Base-by-base conservation (phyloP, 2,888 invertebrate species). In the Dusona sp. region DNA sequence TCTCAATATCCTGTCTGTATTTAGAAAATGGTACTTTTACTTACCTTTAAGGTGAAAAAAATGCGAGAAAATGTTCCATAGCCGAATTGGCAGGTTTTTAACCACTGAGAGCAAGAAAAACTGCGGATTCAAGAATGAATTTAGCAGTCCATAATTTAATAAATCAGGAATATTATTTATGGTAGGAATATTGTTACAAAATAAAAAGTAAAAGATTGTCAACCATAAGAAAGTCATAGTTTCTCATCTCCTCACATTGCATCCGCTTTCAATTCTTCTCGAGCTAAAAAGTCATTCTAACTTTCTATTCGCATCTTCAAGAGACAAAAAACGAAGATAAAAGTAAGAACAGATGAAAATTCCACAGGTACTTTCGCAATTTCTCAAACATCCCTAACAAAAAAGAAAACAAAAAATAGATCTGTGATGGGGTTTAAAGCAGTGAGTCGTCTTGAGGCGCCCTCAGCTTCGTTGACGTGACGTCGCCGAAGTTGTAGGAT, bases 401-500 rank as follows among this genome's bases (percentile, higher is more conserved):
- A 57, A 51, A 42, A n/a, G 9, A 57, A 42, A 45, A 68, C 25
- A 48, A 64, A 36, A 51, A 22, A 65, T 13, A 7, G 67, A 33
- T 33, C 67, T 81, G 45, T 54, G 42, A 61, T 65, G 61, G 45
- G 65, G 51, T 64, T 9, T 3, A 36, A 16, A 68, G 51, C 67
- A 42, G 42, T 38, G 54, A 22, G 79, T 85, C 90, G 90, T 91
- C 89, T 90, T 86, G 88, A 89, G 91, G 92, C 93, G 94, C 92
- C 94, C 89, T 88, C 92, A 84, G 57, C 70, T 61, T 72, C 83
- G 87, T 73, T 67, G 84, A 90, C 91, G 92, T 90, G 89, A 70
- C 87, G 83, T 87, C 81, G 85, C 78, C 84, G 88, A 92, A 91
- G 89, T 89, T 90, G 80, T 70, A 38, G 9, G 61, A 70, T 68